Base-by-base conservation (phyloP, 1,140 invertebrate genomes). In the Trichogramma pretiosum region DNA sequence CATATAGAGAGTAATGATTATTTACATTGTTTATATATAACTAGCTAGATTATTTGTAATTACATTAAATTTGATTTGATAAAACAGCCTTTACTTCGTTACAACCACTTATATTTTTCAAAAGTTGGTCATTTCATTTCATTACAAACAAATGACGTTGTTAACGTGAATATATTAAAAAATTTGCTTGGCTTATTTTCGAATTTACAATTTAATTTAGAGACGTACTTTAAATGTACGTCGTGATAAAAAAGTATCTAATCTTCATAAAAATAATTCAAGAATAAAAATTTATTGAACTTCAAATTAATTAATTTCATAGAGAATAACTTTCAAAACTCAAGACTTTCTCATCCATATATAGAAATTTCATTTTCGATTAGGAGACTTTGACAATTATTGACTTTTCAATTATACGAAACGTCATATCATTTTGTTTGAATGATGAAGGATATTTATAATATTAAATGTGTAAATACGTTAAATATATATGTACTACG, bases 21-120 rank as follows among this genome's bases (percentile, higher is more conserved):
- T 45, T 50, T 50, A 50, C 56, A 52, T 46, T 38, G 55, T 56
- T 55, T 54, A 54, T 56, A 56, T 54, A 59, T 59, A 45, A 63
- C 58, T 56, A 62, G n/a, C n/a, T n/a, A n/a, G n/a, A n/a, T 53
- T 61, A 60, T 55, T 56, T 60, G 55, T 49, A 60, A 55, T 53
- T 52, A 48, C 55, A 58, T 56, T n/a, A 56, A 46, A 66, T 65
- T 66, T 64, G 62, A 66, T 66, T 66, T 65, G 46, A 65, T 65
- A 59, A 64, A 64, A 64, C 64, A 65, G 62, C 62, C 62, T 64
- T 59, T 57, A 55, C 51, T 52, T 56, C 54, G 54, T 60, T 56
- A 47, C 38, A 48, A 44, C 43, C 52, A 46, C 37, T 41, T 26
- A 28, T 37, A 32, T 34, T 44, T 32, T 28, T 28, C 24, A 28